A percentile compares a stretch with the other conserved stretches of the same genome.
phyloP scores from a whole-genome alignment of 2,113 vertebrate species.

The Shinisaurus crocodilurus region DNA sequence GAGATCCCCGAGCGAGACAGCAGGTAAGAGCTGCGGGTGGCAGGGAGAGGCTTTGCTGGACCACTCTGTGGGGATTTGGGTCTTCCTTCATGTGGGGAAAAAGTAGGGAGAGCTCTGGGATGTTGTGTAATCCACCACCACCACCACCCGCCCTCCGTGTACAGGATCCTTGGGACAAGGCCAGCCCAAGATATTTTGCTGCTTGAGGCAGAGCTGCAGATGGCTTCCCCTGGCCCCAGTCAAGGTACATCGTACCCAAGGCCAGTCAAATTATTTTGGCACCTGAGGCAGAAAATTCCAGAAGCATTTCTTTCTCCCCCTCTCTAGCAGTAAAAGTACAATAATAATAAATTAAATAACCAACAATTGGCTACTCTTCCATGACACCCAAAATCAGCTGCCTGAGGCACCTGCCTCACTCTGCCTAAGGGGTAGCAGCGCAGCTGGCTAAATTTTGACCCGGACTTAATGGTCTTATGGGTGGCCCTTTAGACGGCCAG shows the following conservation, averaged over 20 bases:
- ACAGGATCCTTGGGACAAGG: not conserved
- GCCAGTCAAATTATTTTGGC: not conserved
- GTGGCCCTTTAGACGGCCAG: too few relatives aligned
- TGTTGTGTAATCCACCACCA: not conserved
- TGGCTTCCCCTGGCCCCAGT: not conserved
- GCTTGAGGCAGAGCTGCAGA: not conserved
- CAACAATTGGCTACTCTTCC: not conserved
- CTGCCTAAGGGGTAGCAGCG: not conserved
- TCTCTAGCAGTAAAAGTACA: not conserved
- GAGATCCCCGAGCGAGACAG: conserved; percentile 92
- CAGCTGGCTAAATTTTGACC: too few relatives aligned
- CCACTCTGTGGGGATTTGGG: not conserved
- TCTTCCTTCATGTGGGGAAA: not conserved
- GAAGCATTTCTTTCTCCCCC: too few relatives aligned
- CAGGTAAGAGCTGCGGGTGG: conserved; percentile 74
- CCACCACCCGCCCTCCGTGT: not conserved
- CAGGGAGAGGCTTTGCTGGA: not conserved
- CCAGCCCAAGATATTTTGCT: not conserved
- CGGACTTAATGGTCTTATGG: too few relatives aligned
- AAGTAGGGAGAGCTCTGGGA: not conserved
- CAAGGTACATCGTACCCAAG: not conserved
- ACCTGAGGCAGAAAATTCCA: not conserved
- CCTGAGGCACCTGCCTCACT: not conserved
- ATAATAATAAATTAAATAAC: not conserved
- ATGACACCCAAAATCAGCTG: not conserved